Conservation (phyloP, 1,140 invertebrate species). For the Heliconius congener region DNA sequence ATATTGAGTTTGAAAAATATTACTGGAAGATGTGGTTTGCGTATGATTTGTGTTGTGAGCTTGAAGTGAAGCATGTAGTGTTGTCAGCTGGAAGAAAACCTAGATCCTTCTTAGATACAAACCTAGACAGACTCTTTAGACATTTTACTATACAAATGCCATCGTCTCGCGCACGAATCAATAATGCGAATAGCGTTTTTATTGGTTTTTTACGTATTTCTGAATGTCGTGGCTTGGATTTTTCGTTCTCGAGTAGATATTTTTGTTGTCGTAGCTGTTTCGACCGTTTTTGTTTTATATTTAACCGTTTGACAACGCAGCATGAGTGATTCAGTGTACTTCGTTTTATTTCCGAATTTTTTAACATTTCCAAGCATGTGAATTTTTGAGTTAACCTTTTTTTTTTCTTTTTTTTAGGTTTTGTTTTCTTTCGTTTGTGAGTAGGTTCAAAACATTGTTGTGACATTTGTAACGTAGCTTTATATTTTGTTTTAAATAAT, state of each 20-base stretch:
- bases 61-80: slow-evolving; percentile 31
- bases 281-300: slow-evolving; percentile 7
- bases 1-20: too few relatives aligned
- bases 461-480: slow-evolving; percentile 21
- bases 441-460: slow-evolving; percentile 5
- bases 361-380: slow-evolving; percentile 36
- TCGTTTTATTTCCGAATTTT: slow-evolving; percentile 15
- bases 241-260: slow-evolving; percentile 21
- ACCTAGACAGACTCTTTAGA: not conserved
- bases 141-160: slow-evolving; percentile 11
- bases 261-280: slow-evolving; percentile 28
- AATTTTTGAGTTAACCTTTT: slow-evolving; percentile 30
- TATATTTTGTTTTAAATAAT: slow-evolving; percentile 10
- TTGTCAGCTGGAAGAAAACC: not conserved
- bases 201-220: slow-evolving; percentile 16
- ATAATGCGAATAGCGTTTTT: slow-evolving; percentile 12
- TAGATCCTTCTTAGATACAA: not conserved
- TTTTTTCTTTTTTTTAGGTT: slow-evolving; percentile 19
- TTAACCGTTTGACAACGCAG: slow-evolving; percentile 30
- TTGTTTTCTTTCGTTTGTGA: slow-evolving; percentile 24
- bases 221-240: slow-evolving; percentile 30
- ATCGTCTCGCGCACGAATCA: slow-evolving; percentile 25
- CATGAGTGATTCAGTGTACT: slow-evolving; percentile 32
- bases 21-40: slow-evolving; percentile 17
- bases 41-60: slow-evolving; percentile 30